Base-by-base conservation (phyloP, 2,888 invertebrate genomes). In the Tetrapedia diversipes region DNA sequence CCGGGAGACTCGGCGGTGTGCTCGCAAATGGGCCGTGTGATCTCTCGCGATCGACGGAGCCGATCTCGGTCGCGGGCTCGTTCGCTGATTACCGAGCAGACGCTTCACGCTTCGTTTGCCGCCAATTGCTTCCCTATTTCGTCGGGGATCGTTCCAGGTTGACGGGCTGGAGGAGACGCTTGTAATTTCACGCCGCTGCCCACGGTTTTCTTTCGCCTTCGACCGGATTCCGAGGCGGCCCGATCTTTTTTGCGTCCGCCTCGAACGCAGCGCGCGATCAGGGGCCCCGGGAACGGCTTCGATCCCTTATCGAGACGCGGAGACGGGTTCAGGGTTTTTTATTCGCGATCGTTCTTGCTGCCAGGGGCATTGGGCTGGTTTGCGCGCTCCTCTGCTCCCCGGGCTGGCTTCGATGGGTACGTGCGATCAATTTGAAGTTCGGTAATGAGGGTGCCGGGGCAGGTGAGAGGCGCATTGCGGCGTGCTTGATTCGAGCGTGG, bases 91-190 rank as follows among this genome's bases (percentile, higher is more conserved):
- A 54, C 57, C 41, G 45, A 53, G 57, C 51, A 51, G 47, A 53
- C 41, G 57, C 29, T 63, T 74, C 74, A 74, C 74, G 74, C 70
- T 70, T 60, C 64, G 59, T 59, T 74, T 64, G 11, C 16, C 53
- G 45, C 53, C 22, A 53, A 64, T 61, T 11, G 64, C 64, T 34
- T 70, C 56, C 43, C 51, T 29, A 37, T 27, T 63, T 61, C 57
- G 49, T 45, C 32, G 59, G 41, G 19, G 45, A 45, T 60, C 45
- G 47, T 37, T 34, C 37, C 37, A 43, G 45, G 47, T 57, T 65
- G 70, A 65, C 65, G 65, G 37, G 14, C 43, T 37, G n/a, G n/a
- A 45, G 32, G 54, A 41, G 39, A 51, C 53, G 32, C 70, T 65
- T 65, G 56, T 65, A 56, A 65, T 70, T 67, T 66, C 56, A 29